A percentile compares a stretch with the other conserved stretches of the same genome.
phyloP scores from a whole-genome alignment of 2,113 vertebrate species.

The Peromyscus californicus region DNA sequence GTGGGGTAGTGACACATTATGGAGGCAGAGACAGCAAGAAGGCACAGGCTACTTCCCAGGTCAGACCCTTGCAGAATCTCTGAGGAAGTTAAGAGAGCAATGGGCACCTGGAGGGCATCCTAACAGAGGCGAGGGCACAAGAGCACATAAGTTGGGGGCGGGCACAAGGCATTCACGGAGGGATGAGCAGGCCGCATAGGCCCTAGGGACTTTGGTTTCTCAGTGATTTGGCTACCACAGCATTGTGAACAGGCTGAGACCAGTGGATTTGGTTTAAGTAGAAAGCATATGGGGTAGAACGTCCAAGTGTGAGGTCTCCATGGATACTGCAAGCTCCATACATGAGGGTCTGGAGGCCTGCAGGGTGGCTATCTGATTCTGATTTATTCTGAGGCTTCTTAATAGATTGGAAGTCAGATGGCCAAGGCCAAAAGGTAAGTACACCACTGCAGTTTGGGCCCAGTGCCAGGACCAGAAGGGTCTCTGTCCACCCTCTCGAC shows the following conservation, averaged over 20 bases:
- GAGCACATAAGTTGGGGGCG: too few species aligned
- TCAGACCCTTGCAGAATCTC: not conserved
- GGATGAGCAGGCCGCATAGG: accelerated
- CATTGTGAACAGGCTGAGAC: not conserved
- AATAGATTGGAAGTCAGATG: too few species aligned
- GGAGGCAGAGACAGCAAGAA: not conserved
- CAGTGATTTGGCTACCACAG: not conserved
- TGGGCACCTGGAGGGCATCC: not conserved
- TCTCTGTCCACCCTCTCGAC: not conserved
- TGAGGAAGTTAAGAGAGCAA: not conserved
- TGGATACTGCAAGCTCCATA: not conserved
- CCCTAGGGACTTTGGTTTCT: not conserved
- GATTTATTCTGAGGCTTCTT: not conserved
- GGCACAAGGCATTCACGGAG: accelerated
- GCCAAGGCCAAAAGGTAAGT: not conserved
- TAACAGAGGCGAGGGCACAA: too few species aligned
- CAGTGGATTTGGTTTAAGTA: not conserved
- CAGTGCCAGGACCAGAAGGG: not conserved
- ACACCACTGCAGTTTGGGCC: not conserved
- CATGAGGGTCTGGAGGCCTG: accelerated
- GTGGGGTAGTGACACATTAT: not conserved
- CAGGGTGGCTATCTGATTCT: too few species aligned
- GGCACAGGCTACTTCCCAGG: not conserved
- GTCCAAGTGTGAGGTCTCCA: not conserved
- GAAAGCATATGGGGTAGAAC: not conserved